Evolutionary conservation across 2,797 vertebrate genomes (phyloP).

Genomic region (Myotis pilosus): DNA sequence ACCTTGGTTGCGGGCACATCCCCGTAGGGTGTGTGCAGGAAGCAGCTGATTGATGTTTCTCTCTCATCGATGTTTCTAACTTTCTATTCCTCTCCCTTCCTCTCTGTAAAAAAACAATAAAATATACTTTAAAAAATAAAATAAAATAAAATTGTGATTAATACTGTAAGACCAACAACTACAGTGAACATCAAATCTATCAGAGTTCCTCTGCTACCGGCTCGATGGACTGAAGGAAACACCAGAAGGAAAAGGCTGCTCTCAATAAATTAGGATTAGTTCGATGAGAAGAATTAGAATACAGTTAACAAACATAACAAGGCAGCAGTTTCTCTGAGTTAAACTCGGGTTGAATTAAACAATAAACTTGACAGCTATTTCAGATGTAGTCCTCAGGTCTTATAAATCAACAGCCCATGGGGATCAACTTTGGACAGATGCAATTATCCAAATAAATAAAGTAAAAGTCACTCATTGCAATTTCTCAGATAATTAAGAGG

Average conservation of each 20-base stretch:
- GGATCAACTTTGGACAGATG: not conserved
- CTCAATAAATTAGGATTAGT: not conserved
- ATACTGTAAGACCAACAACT: not conserved
- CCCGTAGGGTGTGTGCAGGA: too few species aligned
- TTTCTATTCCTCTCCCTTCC: too few species aligned
- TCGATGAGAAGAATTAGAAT: not conserved
- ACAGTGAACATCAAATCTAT: not conserved
- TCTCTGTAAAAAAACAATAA: too few species aligned
- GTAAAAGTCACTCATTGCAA: not conserved
- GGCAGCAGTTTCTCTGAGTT: not conserved
- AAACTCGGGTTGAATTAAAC: not conserved
- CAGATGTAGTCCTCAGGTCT: not conserved
- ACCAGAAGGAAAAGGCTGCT: not conserved
- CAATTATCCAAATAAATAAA: not conserved
- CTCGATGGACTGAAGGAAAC: not conserved
- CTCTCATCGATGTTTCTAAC: too few species aligned
- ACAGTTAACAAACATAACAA: not conserved
- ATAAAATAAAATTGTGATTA: not conserved
- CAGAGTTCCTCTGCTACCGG: not conserved
- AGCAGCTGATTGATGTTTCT: too few species aligned
- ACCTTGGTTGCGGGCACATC: too few species aligned
- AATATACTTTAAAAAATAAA: not conserved
- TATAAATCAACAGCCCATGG: not conserved
- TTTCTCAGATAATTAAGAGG: not conserved
- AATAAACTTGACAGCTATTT: not conserved